Percentiles rank a stretch among this genome's conserved stretches.
These are phyloP conservation scores for Tenualosa thibaudeaui DNA, from an alignment of 2,797 vertebrate genomes.

Conservation along the genomic window DNA sequence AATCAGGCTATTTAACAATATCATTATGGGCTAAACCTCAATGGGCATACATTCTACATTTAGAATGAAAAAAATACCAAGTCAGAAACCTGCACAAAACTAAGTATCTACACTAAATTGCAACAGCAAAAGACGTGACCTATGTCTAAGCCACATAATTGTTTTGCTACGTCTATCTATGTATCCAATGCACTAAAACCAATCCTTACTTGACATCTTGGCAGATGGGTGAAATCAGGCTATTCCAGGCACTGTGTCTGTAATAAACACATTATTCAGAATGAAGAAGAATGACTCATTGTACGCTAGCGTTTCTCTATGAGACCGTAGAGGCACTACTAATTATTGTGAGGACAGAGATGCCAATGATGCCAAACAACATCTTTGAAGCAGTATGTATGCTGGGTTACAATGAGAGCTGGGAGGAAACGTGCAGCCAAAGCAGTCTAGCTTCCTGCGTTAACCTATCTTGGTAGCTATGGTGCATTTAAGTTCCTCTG, in stretches of 20 bases:
- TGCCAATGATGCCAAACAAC: constrained; percentile 31
- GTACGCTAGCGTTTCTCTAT: not conserved
- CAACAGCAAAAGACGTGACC: constrained; percentile 12
- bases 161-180: not conserved
- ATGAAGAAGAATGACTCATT: constrained; percentile 26
- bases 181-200: constrained; percentile 30
- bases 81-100: not conserved
- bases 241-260: constrained; percentile 62
- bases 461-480: constrained; percentile 15
- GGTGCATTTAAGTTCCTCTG: not conserved
- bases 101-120: not conserved
- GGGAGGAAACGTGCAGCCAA: constrained; percentile 19
- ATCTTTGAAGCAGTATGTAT: constrained; percentile 20
- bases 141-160: constrained; percentile 2
- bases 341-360: not conserved
- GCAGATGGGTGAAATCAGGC: constrained; percentile 51
- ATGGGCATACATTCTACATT: not conserved
- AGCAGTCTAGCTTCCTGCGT: constrained; percentile 8
- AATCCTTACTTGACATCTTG: constrained; percentile 93
- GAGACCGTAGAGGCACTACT: constrained; percentile 15
- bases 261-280: constrained; percentile 52
- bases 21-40: not conserved
- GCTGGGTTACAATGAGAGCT: constrained; percentile 4
- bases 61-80: not conserved
- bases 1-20: not conserved